phyloP scores from a whole-genome alignment of 2,797 vertebrate species.

The Craterocephalus amniculus region DNA sequence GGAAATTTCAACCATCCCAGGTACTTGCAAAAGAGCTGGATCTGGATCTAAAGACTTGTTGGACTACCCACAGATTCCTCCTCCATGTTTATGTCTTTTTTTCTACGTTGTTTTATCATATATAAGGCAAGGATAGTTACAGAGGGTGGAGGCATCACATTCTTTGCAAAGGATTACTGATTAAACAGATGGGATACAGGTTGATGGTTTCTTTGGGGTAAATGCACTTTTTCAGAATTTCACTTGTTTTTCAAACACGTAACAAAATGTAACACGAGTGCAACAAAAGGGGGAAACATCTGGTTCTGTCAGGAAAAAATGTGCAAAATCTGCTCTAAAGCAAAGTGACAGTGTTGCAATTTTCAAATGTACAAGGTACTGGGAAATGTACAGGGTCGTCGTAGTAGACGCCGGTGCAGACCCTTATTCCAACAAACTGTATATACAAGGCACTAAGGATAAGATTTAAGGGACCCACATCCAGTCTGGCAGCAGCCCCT shows the following conservation, averaged over 20 bases:
- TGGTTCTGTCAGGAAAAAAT: constrained; percentile 82
- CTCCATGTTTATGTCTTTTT: constrained; percentile 38
- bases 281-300: constrained; percentile 86
- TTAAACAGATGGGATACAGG: constrained; percentile 56
- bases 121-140: constrained; percentile 80
- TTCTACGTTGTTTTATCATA: constrained; percentile 14
- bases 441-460: constrained; percentile 99
- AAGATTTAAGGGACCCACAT: constrained; percentile 90
- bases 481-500: constrained; percentile 80
- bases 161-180: constrained; percentile 82
- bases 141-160: constrained; percentile 79
- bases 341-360: constrained; percentile 91
- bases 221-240: constrained; percentile 86
- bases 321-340: constrained; percentile 98
- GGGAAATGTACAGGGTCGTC: constrained; percentile 76
- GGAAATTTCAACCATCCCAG: constrained; percentile 69
- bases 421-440: constrained; percentile 89
- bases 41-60: constrained; percentile 49
- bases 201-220: constrained; percentile 80
- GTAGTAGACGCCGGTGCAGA: constrained; percentile 86
- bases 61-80: constrained; percentile 45
- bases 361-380: constrained; percentile 87
- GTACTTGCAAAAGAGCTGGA: constrained; percentile 67
- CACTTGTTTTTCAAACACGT: constrained; percentile 40
- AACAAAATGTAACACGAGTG: constrained; percentile 83